Evolutionary conservation across 2,113 vertebrate genomes (phyloP), one percentile per base, ranked within the genome.

Genomic region (Macrotus californicus): DNA sequence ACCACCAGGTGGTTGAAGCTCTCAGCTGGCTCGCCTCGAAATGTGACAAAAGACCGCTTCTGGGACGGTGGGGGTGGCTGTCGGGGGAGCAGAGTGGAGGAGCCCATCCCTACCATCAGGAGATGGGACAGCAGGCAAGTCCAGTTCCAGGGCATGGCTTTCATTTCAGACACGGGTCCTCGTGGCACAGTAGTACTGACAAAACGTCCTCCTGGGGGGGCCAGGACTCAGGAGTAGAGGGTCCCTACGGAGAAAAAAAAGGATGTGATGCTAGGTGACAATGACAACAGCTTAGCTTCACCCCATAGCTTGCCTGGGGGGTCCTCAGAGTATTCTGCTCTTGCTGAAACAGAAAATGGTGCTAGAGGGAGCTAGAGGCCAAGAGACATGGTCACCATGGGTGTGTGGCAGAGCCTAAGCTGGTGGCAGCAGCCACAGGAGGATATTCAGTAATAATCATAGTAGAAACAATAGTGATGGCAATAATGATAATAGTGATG

Each of bases 1-100:
- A 99, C 99, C 69, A 99, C 99, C 88, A 99, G 96, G 97, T 99
- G 99, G 98, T 99, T 99, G 97, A 99, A 99, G 98, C 99, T 99
- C 96, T 99, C 99, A 0, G 98, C 89, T 31, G 99, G 98, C 80
- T 99, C 99, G 12, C 98, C 98, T 0, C 90, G 98, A 97, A 99
- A 99, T 1, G 99, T 99, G 86, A 98, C 92, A 64, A 99, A 99
- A 85, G 99, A 97, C 69, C 98, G 98, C 95, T 99, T 98, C 98
- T 98, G 98, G 97, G 99, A 93, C 73, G 93, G 92, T 79, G 98
- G 96, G 70, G 98, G 96, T 85, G 98, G 98, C 97, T 99, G 98
- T 94, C 98, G 97, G 92, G 98, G n/a, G 19, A 99, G 96, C 75
- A 97, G 80, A 0, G 96, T 94, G 96, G 98, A 97, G 26, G 98